Evolutionary conservation across 2,888 invertebrate genomes (phyloP), one percentile per base, ranked within the genome.

Genomic region (Eristalis tenax): DNA sequence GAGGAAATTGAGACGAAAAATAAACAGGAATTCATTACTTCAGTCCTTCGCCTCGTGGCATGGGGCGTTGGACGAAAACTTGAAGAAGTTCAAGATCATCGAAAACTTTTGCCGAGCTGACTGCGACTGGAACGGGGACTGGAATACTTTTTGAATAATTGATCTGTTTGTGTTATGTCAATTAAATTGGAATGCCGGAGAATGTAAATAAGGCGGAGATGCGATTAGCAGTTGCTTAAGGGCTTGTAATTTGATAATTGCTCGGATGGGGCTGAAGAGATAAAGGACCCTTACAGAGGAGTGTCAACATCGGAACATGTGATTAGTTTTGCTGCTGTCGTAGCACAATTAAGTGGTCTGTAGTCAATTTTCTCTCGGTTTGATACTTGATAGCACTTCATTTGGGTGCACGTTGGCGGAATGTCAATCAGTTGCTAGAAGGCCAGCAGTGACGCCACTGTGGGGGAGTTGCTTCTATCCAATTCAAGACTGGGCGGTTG

Each of bases 11-110:
- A 71, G 59, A 83, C 50, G 79, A 68, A 74, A 28, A 77, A 82
- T 68, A 83, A 87, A 79, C 79, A 75, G 74, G 71, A 83, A 83
- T 80, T 87, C 76, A 80, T 87, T 83, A 75, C 83, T 75, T 63
- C 63, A 32, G 61, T 70, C 38, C 38, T 59, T 63, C 71, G 71
- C 80, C 63, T 71, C 68, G 77, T 26, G 56, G 35, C 57, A n/a
- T 23, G 35, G 63, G 32, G 13, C 18, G 3, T 57, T n/a, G 35
- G 23, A 13, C n/a, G n/a, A 22, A 61, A 61, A 28, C 70, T 70
- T 69, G 28, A 63, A 6, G 28, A 63, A 63, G 71, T 65, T 71
- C 38, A n/a, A 56, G 70, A 64, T 64, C 40, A 22, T 61, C 3
- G 66, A n/a, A 38, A 79, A 79, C 63, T 70, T 79, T 73, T 73